These are phyloP conservation scores for Cheilinus undulatus DNA, from an alignment of 2,113 vertebrate genomes.

Conservation along the genomic window DNA sequence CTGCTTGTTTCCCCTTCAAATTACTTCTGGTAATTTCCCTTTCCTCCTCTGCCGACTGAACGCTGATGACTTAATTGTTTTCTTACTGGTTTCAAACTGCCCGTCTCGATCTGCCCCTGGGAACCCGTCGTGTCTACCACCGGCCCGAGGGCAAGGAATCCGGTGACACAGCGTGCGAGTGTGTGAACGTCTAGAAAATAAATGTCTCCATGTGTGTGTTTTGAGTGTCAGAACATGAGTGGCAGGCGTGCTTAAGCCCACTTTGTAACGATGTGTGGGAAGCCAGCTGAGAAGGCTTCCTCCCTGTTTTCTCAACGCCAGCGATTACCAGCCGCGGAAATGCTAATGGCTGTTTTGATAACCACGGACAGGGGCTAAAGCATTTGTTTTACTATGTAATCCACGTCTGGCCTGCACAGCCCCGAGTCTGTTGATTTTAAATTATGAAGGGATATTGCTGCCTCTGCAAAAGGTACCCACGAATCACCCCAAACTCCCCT, in stretches of 20 bases:
- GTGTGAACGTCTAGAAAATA: slow-evolving; percentile 41
- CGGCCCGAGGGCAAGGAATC: slow-evolving; percentile 49
- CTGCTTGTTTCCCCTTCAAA: slow-evolving; percentile 38
- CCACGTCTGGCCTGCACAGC: slow-evolving; percentile 61
- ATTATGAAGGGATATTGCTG: slow-evolving; percentile 63
- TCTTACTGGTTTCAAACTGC: slow-evolving; percentile 52
- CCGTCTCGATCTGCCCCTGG: slow-evolving; percentile 56
- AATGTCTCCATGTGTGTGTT: slow-evolving; percentile 46
- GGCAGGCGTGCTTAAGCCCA: slow-evolving; percentile 47
- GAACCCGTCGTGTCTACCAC: slow-evolving; percentile 51
- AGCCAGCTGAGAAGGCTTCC: slow-evolving; percentile 58
- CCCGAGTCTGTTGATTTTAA: slow-evolving; percentile 64
- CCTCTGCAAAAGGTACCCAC: slow-evolving; percentile 35
- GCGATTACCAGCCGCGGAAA: slow-evolving; percentile 79
- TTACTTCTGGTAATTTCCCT: slow-evolving; percentile 54
- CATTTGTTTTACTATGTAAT: slow-evolving; percentile 77
- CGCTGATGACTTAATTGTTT: slow-evolving; percentile 73
- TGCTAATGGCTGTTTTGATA: slow-evolving; percentile 82
- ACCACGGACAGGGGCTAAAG: slow-evolving; percentile 45
- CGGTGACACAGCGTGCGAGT: slow-evolving; percentile 49
- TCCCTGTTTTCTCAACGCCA: slow-evolving; percentile 69
- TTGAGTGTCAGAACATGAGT: slow-evolving; percentile 39
- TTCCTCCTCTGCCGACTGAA: slow-evolving; percentile 46
- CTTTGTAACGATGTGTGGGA: slow-evolving; percentile 67
- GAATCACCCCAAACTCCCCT: slow-evolving; percentile 2